A percentile compares a stretch with the other conserved stretches of the same genome.
Conservation (phyloP, 1,140 invertebrate species). For the Drosophila yakuba region DNA sequence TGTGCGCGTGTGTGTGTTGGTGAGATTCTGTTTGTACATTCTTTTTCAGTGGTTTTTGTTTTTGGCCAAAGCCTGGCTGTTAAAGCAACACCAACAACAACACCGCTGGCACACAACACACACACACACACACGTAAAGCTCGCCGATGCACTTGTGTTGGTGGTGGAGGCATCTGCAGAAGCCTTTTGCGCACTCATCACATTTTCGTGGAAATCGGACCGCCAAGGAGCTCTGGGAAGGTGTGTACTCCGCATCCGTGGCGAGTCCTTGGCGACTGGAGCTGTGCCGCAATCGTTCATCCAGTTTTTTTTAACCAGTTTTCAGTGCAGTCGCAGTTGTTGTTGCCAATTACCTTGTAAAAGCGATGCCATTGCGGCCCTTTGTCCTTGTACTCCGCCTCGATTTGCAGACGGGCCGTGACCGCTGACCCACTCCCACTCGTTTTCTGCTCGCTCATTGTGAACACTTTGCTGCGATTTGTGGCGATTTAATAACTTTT, state of each 20-base stretch:
- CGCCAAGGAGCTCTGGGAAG: slow-evolving; percentile 47
- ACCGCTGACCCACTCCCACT: slow-evolving; percentile 19
- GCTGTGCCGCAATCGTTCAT: slow-evolving; percentile 1
- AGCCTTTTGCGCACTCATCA: slow-evolving; percentile 82
- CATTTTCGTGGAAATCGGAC: slow-evolving; percentile 80
- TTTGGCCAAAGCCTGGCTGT: slow-evolving; percentile 57
- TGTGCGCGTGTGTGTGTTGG: slow-evolving; percentile 43
- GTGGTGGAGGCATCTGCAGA: slow-evolving; percentile 75
- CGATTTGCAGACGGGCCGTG: slow-evolving; percentile 84
- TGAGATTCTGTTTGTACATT: slow-evolving; percentile 63
- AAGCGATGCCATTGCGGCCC: slow-evolving; percentile 87
- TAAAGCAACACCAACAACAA: slow-evolving; percentile 47
- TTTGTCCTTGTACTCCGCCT: slow-evolving; percentile 89
- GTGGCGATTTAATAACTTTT: slow-evolving; percentile 49
- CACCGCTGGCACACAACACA: slow-evolving; percentile 42
- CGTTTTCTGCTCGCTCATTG: slow-evolving; percentile 65
- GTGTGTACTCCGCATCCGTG: slow-evolving; percentile 32
- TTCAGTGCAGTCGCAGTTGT: slow-evolving; percentile 15
- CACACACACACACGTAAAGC: slow-evolving; percentile 32
- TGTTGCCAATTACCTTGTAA: slow-evolving; percentile 87
- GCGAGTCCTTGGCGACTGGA: neutral
- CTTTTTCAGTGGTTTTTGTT: slow-evolving; percentile 26
- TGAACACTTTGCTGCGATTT: slow-evolving; percentile 39
- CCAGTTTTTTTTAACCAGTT: slow-evolving; percentile 4
- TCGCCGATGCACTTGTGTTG: slow-evolving; percentile 36